Percentiles rank a stretch among this genome's conserved stretches.
These are phyloP conservation scores for Pyxicephalus adspersus DNA, from an alignment of 2,113 vertebrate species.

Conservation along the genomic window DNA sequence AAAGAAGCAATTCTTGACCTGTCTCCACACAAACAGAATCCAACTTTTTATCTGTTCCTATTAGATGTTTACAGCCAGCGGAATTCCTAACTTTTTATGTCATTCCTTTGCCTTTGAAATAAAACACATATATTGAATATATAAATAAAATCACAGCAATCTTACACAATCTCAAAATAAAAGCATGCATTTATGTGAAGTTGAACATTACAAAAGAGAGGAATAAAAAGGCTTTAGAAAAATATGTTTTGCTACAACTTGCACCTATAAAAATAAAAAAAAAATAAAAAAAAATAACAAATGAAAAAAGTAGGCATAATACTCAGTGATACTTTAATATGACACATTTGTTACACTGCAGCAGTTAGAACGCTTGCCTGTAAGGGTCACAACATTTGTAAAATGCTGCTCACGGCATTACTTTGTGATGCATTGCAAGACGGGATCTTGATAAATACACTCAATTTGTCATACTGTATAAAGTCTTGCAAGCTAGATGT, in stretches of 20 bases:
- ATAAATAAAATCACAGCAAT: conserved; percentile 3
- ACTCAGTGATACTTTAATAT: conserved; percentile 26
- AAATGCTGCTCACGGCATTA: conserved; percentile 46
- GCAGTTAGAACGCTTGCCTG: conserved; percentile 37
- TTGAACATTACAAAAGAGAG: neutral
- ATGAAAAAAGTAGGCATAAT: conserved; percentile 2
- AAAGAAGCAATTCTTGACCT: too few relatives aligned
- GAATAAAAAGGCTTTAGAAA: neutral
- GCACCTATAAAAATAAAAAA: conserved; percentile 22
- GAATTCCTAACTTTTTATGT: neutral
- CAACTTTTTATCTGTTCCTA: neutral
- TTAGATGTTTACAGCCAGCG: neutral
- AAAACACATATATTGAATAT: neutral
- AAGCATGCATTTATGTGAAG: conserved; percentile 10
- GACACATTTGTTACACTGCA: conserved; percentile 49
- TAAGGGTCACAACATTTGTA: conserved; percentile 46
- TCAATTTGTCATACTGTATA: conserved; percentile 54
- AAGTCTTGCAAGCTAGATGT: conserved; percentile 32
- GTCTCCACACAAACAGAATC: neutral
- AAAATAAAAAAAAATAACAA: too few relatives aligned
- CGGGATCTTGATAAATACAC: conserved; percentile 50
- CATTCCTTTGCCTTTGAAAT: neutral
- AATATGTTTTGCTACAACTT: neutral
- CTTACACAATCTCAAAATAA: neutral
- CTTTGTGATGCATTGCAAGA: conserved; percentile 50